These are phyloP conservation scores for Heliconius hortense DNA, from an alignment of 2,888 invertebrate species.

Conservation along the genomic window DNA sequence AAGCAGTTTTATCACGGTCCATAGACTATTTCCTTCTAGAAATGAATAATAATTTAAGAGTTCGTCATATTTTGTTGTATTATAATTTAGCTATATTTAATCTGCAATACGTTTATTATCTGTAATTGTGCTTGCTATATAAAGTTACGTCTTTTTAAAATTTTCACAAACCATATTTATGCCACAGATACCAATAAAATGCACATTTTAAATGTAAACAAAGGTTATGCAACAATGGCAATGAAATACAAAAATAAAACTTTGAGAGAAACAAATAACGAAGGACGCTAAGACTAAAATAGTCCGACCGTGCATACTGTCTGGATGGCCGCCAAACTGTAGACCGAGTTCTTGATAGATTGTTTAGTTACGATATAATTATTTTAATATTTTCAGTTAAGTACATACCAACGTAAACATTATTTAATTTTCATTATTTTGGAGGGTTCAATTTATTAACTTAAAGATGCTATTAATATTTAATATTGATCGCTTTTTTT, in stretches of 20 bases:
- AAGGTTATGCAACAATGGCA: constrained; percentile 48
- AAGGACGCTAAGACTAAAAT: constrained; percentile 69
- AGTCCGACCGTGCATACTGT: constrained; percentile 60
- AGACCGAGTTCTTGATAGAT: constrained; percentile 15
- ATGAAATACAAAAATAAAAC: constrained; percentile 57
- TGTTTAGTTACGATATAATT: constrained; percentile 22
- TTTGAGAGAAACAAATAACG: constrained; percentile 59
- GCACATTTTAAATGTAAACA: constrained; percentile 22
- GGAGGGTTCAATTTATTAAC: too few species aligned
- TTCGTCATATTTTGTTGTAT: not conserved
- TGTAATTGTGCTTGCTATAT: not conserved
- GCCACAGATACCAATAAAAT: not conserved
- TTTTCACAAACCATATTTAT: not conserved
- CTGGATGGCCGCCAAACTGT: constrained; percentile 60
- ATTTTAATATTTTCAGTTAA: constrained; percentile 14
- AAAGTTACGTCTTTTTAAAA: not conserved
- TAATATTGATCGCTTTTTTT: too few species aligned
- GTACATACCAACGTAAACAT: too few species aligned
- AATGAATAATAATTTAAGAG: not conserved
- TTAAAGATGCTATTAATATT: too few species aligned
- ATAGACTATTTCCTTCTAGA: constrained; percentile 1
- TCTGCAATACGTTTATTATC: not conserved
- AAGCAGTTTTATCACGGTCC: not conserved
- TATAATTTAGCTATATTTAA: not conserved
- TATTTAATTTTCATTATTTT: too few species aligned